Evolutionary conservation across 2,797 vertebrate species (phyloP).

Genomic region (Mormyrus hasselquistii): DNA sequence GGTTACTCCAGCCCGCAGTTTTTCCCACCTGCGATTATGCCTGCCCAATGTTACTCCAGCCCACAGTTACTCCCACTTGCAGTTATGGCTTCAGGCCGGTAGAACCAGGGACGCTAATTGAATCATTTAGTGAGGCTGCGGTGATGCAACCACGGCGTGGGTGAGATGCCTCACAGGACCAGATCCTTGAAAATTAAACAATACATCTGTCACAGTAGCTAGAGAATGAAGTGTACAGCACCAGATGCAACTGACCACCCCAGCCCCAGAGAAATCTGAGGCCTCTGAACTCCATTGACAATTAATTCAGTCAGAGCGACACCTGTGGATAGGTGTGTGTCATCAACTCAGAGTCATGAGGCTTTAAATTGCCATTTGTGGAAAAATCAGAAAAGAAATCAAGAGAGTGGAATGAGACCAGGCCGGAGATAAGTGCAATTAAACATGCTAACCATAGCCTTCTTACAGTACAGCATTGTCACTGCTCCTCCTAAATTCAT

Average conservation of each 20-base stretch:
- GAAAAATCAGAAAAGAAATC: not conserved
- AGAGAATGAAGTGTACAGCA: not conserved
- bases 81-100: slow-evolving; percentile 21
- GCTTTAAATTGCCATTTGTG: not conserved
- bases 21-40: too few relatives aligned
- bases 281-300: not conserved
- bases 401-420: not conserved
- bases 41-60: not conserved
- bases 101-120: not conserved
- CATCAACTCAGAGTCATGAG: not conserved
- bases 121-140: not conserved
- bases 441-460: not conserved
- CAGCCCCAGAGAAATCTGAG: not conserved
- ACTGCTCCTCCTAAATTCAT: not conserved
- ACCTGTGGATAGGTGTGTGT: not conserved
- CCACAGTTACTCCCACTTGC: not conserved
- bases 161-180: not conserved
- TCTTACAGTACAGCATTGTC: not conserved
- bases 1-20: not conserved
- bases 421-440: not conserved
- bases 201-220: not conserved
- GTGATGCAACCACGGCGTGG: not conserved
- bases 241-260: not conserved
- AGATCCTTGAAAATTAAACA: not conserved
- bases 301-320: not conserved